These are phyloP conservation scores for Parnassius smintheus DNA, from an alignment of 2,888 invertebrate genomes.

Conservation along the genomic window DNA sequence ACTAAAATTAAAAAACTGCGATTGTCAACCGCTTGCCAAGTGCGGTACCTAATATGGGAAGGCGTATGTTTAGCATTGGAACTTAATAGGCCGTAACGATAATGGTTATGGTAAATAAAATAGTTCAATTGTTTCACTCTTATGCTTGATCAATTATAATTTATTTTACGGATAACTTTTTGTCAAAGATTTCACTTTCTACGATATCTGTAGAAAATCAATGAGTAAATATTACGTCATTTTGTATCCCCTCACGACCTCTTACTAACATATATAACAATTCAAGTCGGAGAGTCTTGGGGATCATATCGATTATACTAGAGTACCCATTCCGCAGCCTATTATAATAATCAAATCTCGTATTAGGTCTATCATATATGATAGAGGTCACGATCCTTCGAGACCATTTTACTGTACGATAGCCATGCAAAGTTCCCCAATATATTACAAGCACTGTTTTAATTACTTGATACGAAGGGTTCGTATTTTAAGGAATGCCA, in stretches of 20 bases:
- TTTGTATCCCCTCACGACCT: neutral
- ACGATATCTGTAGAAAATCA: too few relatives aligned
- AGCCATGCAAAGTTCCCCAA: slow-evolving; percentile 18
- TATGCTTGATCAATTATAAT: too few relatives aligned
- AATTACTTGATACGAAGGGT: slow-evolving; percentile 16
- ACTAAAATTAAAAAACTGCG: too few relatives aligned
- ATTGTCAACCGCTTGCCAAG: too few relatives aligned
- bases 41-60: too few relatives aligned
- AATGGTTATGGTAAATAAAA: too few relatives aligned
- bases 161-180: too few relatives aligned
- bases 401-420: slow-evolving; percentile 20
- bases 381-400: slow-evolving; percentile 25
- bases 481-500: neutral
- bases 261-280: slow-evolving; percentile 12
- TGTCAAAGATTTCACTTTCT: too few relatives aligned
- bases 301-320: slow-evolving; percentile 25
- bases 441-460: slow-evolving; percentile 19
- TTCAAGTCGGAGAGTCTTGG: slow-evolving; percentile 10
- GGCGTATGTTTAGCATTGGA: too few relatives aligned
- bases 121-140: too few relatives aligned
- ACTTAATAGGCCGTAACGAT: too few relatives aligned
- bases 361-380: slow-evolving; percentile 20
- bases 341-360: slow-evolving; percentile 28
- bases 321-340: slow-evolving; percentile 20
- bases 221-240: neutral